Evolutionary conservation across 2,888 invertebrate species (phyloP).

Genomic region (Miltochrista miniata): DNA sequence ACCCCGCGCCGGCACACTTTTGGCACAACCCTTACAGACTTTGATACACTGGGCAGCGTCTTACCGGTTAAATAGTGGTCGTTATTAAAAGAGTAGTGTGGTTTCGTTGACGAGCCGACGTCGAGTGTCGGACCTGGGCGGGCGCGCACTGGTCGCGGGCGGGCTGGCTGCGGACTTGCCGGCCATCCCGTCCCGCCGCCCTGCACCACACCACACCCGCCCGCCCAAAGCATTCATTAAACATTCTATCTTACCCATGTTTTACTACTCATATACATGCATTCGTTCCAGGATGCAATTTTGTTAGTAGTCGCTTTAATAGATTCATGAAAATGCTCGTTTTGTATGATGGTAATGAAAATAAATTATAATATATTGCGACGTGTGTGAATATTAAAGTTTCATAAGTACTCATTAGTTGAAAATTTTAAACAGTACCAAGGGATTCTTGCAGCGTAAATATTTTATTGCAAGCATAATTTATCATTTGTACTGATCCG

Average conservation of each 20-base stretch:
- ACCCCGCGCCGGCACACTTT: slow-evolving; percentile 51
- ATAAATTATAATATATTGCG: neutral
- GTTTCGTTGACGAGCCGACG: slow-evolving; percentile 82
- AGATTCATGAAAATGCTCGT: neutral
- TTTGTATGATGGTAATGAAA: neutral
- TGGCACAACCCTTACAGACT: slow-evolving; percentile 59
- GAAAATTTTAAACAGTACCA: too few species aligned
- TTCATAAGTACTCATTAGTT: too few species aligned
- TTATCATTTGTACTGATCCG: too few species aligned
- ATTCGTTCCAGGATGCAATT: slow-evolving; percentile 39
- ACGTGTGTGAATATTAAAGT: neutral
- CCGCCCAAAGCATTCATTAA: slow-evolving; percentile 56
- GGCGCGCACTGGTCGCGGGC: slow-evolving; percentile 77
- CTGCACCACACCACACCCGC: slow-evolving; percentile 41
- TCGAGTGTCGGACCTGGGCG: slow-evolving; percentile 82
- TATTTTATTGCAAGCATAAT: too few species aligned
- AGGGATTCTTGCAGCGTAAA: too few species aligned
- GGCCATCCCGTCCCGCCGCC: slow-evolving; percentile 42
- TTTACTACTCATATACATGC: slow-evolving; percentile 49
- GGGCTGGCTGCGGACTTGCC: slow-evolving; percentile 48
- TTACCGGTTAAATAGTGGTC: slow-evolving; percentile 80
- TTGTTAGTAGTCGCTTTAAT: slow-evolving; percentile 8
- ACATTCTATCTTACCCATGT: slow-evolving; percentile 58
- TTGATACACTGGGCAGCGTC: slow-evolving; percentile 62
- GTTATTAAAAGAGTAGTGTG: slow-evolving; percentile 72